Conservation (phyloP, 2,113 vertebrate species). For the Sterrhoptilus dennistouni region DNA sequence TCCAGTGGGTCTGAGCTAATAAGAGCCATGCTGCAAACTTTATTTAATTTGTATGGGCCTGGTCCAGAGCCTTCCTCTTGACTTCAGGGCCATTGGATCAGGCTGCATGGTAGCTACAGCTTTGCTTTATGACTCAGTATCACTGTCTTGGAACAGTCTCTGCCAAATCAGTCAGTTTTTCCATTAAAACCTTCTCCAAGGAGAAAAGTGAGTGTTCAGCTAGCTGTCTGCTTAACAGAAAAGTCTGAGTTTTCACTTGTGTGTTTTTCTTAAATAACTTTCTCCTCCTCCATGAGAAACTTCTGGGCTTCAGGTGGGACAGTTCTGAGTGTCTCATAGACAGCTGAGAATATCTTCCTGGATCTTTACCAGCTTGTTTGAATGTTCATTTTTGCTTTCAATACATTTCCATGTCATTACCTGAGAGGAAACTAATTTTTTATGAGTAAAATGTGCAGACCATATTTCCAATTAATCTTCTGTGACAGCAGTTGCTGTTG, state of each 20-base stretch:
- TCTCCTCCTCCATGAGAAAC: not conserved
- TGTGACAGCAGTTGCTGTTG: not conserved
- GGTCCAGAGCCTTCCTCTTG: not conserved
- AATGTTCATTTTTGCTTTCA: not conserved
- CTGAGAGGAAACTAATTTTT: not conserved
- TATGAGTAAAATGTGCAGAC: not conserved
- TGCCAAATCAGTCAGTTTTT: constrained; percentile 45
- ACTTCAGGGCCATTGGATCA: not conserved
- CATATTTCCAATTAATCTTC: not conserved
- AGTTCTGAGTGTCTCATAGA: not conserved
- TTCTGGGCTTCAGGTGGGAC: not conserved
- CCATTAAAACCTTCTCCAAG: not conserved
- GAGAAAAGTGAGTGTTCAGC: constrained; percentile 2
- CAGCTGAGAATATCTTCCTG: not conserved
- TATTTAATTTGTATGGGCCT: not conserved
- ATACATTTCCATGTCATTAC: not conserved
- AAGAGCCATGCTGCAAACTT: not conserved
- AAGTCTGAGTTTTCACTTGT: constrained; percentile 16
- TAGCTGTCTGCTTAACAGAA: not conserved
- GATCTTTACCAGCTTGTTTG: not conserved
- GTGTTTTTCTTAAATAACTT: not conserved
- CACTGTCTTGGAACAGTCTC: not conserved
- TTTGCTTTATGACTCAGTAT: constrained; percentile 50
- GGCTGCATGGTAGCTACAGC: not conserved
- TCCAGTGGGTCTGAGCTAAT: not conserved